Conservation (phyloP, 2,888 invertebrate species). For the Phymatocera aterrima region DNA sequence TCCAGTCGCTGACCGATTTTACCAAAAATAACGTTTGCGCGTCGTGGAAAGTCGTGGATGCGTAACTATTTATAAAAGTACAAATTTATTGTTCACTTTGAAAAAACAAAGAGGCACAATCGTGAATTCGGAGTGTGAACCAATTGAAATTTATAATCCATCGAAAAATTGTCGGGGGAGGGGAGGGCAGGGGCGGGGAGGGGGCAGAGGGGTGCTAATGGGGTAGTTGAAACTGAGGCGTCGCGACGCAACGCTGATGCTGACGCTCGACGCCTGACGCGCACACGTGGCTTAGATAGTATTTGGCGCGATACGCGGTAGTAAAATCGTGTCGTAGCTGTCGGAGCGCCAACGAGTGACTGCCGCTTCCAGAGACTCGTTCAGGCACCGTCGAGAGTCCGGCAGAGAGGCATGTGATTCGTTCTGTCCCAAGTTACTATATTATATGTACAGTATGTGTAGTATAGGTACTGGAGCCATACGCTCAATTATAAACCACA, state of each 20-base stretch:
- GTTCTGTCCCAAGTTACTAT: conserved; percentile 26
- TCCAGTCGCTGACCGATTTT: no score
- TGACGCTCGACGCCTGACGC: conserved; percentile 9
- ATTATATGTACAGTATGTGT: no score
- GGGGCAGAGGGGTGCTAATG: background rate
- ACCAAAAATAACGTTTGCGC: no score
- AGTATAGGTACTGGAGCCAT: background rate
- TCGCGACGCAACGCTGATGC: conserved; percentile 32
- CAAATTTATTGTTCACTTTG: no score
- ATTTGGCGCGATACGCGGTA: background rate
- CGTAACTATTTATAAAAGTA: no score
- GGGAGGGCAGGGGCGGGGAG: background rate
- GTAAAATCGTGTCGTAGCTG: conserved; percentile 54
- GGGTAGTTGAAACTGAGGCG: conserved; percentile 17
- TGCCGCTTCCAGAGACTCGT: conserved; percentile 53
- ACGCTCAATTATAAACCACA: background rate
- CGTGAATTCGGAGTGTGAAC: no score
- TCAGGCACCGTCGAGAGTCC: conserved; percentile 29
- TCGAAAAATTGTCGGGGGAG: background rate
- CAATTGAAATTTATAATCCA: no score
- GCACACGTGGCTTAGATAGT: conserved; percentile 19
- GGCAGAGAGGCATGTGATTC: conserved; percentile 38
- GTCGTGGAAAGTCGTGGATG: no score
- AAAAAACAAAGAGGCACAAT: no score
- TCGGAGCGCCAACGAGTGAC: conserved; percentile 66